phyloP scores from a whole-genome alignment of 2,797 vertebrate species.

The Poeciliopsis turneri region DNA sequence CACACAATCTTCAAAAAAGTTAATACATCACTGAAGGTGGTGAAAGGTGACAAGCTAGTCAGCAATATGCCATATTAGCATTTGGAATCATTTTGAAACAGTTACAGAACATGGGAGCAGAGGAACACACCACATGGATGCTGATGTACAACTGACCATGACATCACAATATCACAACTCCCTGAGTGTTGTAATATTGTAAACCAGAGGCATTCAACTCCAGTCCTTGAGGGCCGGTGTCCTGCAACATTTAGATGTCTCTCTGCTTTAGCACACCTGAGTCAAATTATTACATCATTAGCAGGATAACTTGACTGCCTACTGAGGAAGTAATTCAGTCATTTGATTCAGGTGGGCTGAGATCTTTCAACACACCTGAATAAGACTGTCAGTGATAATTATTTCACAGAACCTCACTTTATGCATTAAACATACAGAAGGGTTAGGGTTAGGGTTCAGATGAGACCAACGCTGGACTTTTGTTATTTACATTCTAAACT shows the following conservation, averaged over 20 bases:
- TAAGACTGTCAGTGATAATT: not conserved
- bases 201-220: too few species aligned
- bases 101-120: not conserved
- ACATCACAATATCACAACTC: not conserved
- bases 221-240: too few species aligned
- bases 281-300: too few species aligned
- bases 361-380: not conserved
- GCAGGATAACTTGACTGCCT: too few species aligned
- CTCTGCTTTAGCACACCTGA: too few species aligned
- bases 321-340: too few species aligned
- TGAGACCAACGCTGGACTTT: not conserved
- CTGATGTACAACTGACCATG: not conserved
- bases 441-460: not conserved
- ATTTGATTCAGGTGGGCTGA: not conserved
- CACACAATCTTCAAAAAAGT: not conserved
- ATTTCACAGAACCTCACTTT: not conserved
- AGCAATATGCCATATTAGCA: not conserved
- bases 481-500: not conserved
- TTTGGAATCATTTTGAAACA: not conserved
- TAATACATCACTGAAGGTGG: not conserved
- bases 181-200: not conserved
- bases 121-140: not conserved
- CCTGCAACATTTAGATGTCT: too few species aligned
- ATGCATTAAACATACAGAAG: not conserved
- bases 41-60: not conserved